Evolutionary conservation across 1,140 invertebrate genomes (phyloP).

Genomic region (Triops cancriformis): DNA sequence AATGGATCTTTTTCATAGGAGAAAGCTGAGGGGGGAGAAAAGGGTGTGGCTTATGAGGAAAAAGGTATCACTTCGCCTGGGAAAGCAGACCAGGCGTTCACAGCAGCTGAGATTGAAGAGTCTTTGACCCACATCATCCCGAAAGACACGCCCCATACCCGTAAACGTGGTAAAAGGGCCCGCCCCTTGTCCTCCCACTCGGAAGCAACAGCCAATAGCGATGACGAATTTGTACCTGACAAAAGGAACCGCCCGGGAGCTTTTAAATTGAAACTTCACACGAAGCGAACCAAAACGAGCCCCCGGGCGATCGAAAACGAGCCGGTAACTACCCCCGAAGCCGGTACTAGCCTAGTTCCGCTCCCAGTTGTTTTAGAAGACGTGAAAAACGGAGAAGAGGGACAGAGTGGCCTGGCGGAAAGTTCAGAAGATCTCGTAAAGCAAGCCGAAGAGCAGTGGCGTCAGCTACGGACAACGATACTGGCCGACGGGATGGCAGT

Average conservation of each 20-base stretch:
- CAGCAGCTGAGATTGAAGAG: neutral
- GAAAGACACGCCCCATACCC: neutral
- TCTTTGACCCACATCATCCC: neutral
- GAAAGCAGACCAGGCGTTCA: too few relatives aligned
- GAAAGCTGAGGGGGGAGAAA: neutral
- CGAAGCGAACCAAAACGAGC: neutral
- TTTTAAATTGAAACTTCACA: neutral
- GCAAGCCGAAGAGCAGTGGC: neutral
- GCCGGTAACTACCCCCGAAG: too few relatives aligned
- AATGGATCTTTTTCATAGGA: neutral
- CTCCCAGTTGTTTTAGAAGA: too few relatives aligned
- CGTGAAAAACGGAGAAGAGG: too few relatives aligned
- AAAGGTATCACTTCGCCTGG: too few relatives aligned
- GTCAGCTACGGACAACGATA: neutral
- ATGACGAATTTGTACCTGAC: neutral
- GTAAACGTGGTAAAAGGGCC: neutral
- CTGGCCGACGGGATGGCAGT: neutral
- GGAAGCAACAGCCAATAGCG: neutral
- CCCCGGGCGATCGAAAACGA: neutral
- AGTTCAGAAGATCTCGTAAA: neutral
- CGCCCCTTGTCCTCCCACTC: neutral
- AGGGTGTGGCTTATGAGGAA: neutral
- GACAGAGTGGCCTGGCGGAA: neutral
- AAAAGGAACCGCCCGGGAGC: neutral
- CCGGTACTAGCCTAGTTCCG: too few relatives aligned